Evolutionary conservation across 2,888 invertebrate genomes (phyloP).

Genomic region (Cerceris ruficornis): DNA sequence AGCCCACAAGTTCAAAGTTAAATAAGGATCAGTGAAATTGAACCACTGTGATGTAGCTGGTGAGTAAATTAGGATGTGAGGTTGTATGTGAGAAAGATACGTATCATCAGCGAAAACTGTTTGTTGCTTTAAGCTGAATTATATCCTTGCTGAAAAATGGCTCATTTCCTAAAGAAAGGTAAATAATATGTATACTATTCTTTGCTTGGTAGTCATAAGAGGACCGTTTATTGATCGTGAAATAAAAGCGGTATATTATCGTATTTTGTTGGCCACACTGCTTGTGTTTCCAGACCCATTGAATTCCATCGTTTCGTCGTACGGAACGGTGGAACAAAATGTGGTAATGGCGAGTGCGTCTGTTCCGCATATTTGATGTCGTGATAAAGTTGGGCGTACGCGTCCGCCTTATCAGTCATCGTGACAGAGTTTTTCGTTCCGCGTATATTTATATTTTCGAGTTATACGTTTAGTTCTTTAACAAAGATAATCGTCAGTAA

Average conservation of each 20-base stretch:
- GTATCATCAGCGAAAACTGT: conserved; percentile 9
- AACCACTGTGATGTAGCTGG: conserved; percentile 50
- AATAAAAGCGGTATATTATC: conserved; percentile 15
- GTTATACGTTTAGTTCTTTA: conserved; percentile 7
- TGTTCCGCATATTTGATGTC: conserved; percentile 73
- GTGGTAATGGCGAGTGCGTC: conserved; percentile 78
- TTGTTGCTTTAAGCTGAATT: conserved; percentile 12
- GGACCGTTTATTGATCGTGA: conserved; percentile 10
- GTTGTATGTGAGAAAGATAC: conserved; percentile 8
- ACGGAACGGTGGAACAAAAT: conserved; percentile 56
- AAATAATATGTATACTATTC: conserved; percentile 20
- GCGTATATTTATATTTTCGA: conserved; percentile 20
- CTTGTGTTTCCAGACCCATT: conserved; percentile 39
- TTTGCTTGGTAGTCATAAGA: conserved; percentile 16
- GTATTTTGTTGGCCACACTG: conserved; percentile 55
- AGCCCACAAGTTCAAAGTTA: conserved; percentile 26
- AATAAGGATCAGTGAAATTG: conserved; percentile 52
- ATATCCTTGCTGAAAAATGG: conserved; percentile 47
- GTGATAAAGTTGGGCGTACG: conserved; percentile 69
- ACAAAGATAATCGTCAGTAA: conserved; percentile 8
- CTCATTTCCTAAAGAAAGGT: conserved; percentile 60
- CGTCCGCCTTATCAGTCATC: conserved; percentile 56
- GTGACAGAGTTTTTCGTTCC: conserved; percentile 33
- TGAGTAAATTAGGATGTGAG: conserved; percentile 55
- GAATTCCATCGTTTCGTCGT: conserved; percentile 37